phyloP scores from a whole-genome alignment of 2,797 vertebrate genomes.

The Scomberomorus guttatus region DNA sequence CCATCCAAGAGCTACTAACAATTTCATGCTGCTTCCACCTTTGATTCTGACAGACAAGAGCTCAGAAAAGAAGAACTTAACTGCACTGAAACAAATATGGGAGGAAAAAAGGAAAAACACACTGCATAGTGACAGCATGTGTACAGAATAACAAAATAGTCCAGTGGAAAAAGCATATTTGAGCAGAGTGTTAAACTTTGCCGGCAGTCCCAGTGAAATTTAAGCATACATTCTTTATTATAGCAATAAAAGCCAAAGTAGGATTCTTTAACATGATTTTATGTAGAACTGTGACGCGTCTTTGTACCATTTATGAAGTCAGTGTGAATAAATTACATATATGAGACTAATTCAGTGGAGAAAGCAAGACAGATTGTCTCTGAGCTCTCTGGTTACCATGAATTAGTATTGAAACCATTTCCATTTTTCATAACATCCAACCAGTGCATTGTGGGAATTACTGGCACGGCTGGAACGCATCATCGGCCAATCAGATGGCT shows the following conservation, averaged over 20 bases:
- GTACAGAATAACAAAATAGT: not conserved
- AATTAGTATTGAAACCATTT: constrained; percentile 33
- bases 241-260: constrained; percentile 42
- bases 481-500: constrained; percentile 51
- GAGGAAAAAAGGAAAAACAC: constrained; percentile 1
- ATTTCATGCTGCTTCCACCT: not conserved
- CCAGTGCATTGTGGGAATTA: constrained; percentile 53
- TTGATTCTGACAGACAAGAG: not conserved
- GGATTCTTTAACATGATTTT: constrained; percentile 16
- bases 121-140: not conserved
- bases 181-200: constrained; percentile 14
- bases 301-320: not conserved
- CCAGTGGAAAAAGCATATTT: constrained; percentile 9
- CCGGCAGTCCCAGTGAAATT: constrained; percentile 20
- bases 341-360: constrained; percentile 17
- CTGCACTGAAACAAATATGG: not conserved
- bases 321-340: constrained; percentile 35
- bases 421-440: constrained; percentile 43
- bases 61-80: not conserved
- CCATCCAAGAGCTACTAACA: not conserved
- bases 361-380: constrained; percentile 39
- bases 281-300: not conserved
- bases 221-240: constrained; percentile 40
- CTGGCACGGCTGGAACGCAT: constrained; percentile 47
- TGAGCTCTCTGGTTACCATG: constrained; percentile 4